phyloP scores from a whole-genome alignment of 2,888 invertebrate genomes.

The Orthosia gothica region DNA sequence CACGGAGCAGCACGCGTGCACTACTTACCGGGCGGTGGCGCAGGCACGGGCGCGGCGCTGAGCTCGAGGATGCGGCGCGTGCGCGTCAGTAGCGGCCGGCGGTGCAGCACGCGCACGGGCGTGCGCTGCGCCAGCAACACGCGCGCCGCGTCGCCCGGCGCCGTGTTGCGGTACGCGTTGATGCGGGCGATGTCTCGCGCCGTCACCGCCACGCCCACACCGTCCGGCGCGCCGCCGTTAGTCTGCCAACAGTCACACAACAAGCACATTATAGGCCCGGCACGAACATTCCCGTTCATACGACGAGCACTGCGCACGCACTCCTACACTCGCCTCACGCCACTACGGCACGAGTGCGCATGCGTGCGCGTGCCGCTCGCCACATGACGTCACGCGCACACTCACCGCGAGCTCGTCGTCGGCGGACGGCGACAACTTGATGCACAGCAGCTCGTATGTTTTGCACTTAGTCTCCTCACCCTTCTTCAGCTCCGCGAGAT shows the following conservation, averaged over 20 bases:
- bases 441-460: constrained; percentile 96
- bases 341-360: too few species aligned
- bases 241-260: constrained; percentile 6
- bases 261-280: neutral
- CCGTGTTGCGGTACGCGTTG: constrained; percentile 80
- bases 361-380: neutral
- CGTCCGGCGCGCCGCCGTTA: constrained; percentile 7
- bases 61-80: constrained; percentile 92
- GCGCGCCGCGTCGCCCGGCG: constrained; percentile 74
- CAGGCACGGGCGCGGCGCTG: constrained; percentile 91
- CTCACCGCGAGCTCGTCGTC: constrained; percentile 57
- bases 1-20: neutral
- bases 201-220: constrained; percentile 38
- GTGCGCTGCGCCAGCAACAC: constrained; percentile 95
- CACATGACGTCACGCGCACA: neutral
- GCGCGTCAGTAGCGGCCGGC: constrained; percentile 94
- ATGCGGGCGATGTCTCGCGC: constrained; percentile 87
- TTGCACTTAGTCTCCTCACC: constrained; percentile 98
- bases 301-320: neutral
- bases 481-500: constrained; percentile 94
- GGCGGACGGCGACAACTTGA: constrained; percentile 84
- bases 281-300: neutral
- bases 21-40: constrained; percentile 85
- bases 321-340: neutral
- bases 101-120: constrained; percentile 97